Percentiles rank a stretch among this genome's conserved stretches.
These are phyloP conservation scores for Megaceryle torquata DNA, from an alignment of 2,113 vertebrate species.

Conservation along the genomic window DNA sequence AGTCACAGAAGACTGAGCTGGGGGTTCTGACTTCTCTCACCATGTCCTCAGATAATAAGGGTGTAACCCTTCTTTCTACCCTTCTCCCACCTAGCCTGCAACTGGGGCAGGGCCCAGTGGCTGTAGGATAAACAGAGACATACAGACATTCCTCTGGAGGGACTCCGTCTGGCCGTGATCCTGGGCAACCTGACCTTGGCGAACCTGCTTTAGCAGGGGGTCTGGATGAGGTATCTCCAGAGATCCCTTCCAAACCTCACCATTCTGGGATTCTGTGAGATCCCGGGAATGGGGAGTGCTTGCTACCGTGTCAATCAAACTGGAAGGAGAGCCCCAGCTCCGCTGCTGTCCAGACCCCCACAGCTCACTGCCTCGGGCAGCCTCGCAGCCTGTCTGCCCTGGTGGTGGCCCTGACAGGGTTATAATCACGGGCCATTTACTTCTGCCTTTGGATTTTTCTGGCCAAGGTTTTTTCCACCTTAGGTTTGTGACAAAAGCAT, in stretches of 20 bases:
- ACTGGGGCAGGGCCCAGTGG: not conserved
- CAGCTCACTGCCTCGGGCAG: not conserved
- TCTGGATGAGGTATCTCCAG: too few relatives aligned
- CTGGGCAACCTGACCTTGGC: too few relatives aligned
- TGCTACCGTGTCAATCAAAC: not conserved
- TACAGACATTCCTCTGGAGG: too few relatives aligned
- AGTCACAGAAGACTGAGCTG: fast-evolving
- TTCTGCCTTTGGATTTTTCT: not conserved
- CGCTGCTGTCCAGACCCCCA: not conserved
- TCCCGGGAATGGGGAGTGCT: fast-evolving
- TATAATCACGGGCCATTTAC: fast-evolving
- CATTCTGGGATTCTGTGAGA: too few relatives aligned
- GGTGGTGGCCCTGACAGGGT: not conserved
- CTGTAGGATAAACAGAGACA: not conserved
- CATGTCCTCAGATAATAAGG: not conserved
- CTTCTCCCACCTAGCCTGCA: not conserved
- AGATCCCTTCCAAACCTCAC: too few relatives aligned
- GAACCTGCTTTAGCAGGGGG: too few relatives aligned
- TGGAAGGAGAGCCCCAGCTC: not conserved
- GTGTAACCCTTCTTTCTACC: too few relatives aligned
- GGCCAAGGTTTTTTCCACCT: not conserved
- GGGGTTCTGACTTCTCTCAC: not conserved
- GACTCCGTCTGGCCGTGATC: too few relatives aligned
- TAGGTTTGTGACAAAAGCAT: not conserved
- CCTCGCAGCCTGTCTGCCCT: not conserved